phyloP scores from a whole-genome alignment of 1,140 invertebrate species.

The Drosophila pectinifera region DNA sequence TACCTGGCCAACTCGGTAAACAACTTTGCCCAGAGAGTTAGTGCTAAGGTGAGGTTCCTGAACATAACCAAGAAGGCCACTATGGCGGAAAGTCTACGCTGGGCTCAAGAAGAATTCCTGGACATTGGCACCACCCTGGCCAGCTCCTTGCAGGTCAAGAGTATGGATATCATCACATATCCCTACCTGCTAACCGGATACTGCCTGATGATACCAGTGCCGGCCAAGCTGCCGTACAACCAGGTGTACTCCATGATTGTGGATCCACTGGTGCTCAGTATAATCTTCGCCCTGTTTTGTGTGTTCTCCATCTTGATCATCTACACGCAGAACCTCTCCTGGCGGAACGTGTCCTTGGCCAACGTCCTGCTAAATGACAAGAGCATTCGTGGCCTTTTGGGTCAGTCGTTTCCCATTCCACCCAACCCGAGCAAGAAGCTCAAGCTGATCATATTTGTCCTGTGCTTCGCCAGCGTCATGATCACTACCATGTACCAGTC shows the following conservation, averaged over 20 bases:
- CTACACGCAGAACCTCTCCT: conserved; percentile 46
- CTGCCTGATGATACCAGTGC: conserved; percentile 64
- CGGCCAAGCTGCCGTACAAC: conserved; percentile 40
- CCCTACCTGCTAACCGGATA: conserved; percentile 49
- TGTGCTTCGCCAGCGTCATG: conserved; percentile 60
- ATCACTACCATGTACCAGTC: conserved; percentile 68
- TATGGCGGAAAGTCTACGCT: not conserved
- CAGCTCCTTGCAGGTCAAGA: not conserved
- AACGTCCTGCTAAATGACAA: conserved; percentile 61
- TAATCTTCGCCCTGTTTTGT: conserved; percentile 42
- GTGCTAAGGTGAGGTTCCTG: conserved; percentile 46
- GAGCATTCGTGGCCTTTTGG: conserved; percentile 64
- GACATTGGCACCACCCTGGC: conserved; percentile 46
- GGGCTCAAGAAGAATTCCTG: conserved; percentile 9
- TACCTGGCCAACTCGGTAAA: conserved; percentile 47
- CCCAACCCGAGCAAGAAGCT: conserved; percentile 33
- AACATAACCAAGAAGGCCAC: not conserved
- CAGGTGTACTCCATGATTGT: conserved; percentile 55
- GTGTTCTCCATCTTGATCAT: conserved; percentile 59
- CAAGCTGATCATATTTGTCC: conserved; percentile 47
- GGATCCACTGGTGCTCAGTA: conserved; percentile 24
- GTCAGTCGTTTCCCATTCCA: conserved; percentile 54
- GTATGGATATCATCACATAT: conserved; percentile 39
- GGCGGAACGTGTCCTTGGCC: conserved; percentile 34
- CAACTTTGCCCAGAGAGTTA: conserved; percentile 46